Evolutionary conservation across 1,140 invertebrate genomes (phyloP).

Genomic region (Cyphomyrmex costatus): DNA sequence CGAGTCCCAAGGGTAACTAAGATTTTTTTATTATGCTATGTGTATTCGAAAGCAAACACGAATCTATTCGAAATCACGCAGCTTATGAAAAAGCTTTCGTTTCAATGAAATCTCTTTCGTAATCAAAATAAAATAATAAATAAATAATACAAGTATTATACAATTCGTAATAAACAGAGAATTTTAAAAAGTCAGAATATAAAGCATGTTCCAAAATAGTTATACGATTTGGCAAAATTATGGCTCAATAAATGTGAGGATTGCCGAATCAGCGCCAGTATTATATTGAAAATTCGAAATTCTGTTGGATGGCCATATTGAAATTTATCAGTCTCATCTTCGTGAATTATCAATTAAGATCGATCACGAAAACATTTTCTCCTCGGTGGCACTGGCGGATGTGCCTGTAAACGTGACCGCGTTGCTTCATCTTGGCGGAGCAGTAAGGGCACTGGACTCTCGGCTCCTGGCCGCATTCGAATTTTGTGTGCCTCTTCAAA

Average conservation of each 20-base stretch:
- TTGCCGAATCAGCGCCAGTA: not conserved
- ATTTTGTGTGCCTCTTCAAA: slow-evolving; percentile 80
- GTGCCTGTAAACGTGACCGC: slow-evolving; percentile 90
- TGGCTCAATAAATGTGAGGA: not conserved
- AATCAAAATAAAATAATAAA: no score
- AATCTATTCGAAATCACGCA: not conserved
- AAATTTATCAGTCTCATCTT: not conserved
- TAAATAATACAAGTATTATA: slow-evolving; percentile 10
- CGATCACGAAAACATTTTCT: slow-evolving; percentile 78
- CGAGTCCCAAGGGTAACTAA: no score
- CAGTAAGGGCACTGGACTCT: slow-evolving; percentile 82
- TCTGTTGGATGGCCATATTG: not conserved
- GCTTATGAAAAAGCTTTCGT: not conserved
- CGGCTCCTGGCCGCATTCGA: slow-evolving; percentile 81
- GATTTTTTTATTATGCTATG: not conserved
- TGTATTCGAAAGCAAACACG: not conserved
- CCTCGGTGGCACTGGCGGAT: slow-evolving; percentile 83
- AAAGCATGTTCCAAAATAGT: not conserved
- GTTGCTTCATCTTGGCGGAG: slow-evolving; percentile 82
- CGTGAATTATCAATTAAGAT: slow-evolving; percentile 67
- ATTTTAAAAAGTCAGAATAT: not conserved
- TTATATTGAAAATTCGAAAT: not conserved
- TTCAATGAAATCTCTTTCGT: no score
- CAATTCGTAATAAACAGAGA: not conserved
- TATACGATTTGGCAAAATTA: not conserved